Base-by-base conservation (phyloP, 2,888 invertebrate genomes). In the Cordylochernes scorpioides region DNA sequence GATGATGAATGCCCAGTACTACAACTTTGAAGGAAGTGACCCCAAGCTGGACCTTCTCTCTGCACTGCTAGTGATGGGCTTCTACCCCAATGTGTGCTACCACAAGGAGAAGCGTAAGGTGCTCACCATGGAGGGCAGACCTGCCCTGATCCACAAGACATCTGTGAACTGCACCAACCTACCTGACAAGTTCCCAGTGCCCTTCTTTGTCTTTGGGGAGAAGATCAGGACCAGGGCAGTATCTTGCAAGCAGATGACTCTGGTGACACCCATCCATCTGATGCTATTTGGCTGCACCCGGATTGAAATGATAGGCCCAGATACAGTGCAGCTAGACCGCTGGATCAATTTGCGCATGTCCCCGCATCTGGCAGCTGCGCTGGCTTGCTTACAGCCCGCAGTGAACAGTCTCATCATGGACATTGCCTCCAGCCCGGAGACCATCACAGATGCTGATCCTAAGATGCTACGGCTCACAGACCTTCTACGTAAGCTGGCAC, bases 191-290 rank as follows among this genome's bases (percentile, higher is more conserved):
- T 91, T 91, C 48, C 73, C 77, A 0, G 86, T 75, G 39, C 94
- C 94, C 0, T 72, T 88, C 51, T 88, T 97, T 51, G 77, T 97
- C 32, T 97, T 94, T 53, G 88, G 91, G 0, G 94, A 97, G 58
- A 97, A 97, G 59, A 80, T 94, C 31, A 68, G 91, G 30, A 88
- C 91, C 0, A 62, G 80, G 30, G 86, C 88, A 1, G 82, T 97
- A 28, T 73, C 78, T 9, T 91, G 91, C 54, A 94, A 94, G 50
- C 86, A 88, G 57, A 67, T 78, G 65, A 75, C 82, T 2, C 88
- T 88, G 82, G 75, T 94, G 5, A 68, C 84, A 1, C 86, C 94
- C 0, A 55, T 94, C 36, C 88, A 94, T 49, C 58, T 97, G 24
- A 52, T 97, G 40, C 58, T 97, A 21, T 91, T 94, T 51, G 91